Conservation (phyloP, 2,888 invertebrate species). For the Ephialtes manifestator region DNA sequence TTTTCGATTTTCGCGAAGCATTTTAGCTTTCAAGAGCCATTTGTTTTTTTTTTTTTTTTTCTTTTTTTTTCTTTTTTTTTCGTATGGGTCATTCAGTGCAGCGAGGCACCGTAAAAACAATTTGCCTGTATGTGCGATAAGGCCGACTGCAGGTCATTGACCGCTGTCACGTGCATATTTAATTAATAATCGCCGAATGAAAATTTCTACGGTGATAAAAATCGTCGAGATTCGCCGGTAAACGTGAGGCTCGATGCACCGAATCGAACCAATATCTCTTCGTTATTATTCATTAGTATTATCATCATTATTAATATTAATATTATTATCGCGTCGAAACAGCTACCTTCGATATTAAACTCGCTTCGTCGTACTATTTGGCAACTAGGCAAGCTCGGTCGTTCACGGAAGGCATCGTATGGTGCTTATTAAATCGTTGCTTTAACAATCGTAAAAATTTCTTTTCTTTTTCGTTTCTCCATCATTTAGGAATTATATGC, state of each 20-base stretch:
- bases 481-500: constrained; percentile 63
- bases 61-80: too few relatives aligned
- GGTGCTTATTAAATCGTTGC: constrained; percentile 85
- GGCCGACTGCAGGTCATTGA: constrained; percentile 63
- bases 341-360: constrained; percentile 74
- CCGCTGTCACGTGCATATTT: constrained; percentile 60
- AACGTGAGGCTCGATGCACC: constrained; percentile 51
- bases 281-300: background rate
- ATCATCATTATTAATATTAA: constrained; percentile 43
- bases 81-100: constrained; percentile 57
- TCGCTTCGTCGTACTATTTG: constrained; percentile 74
- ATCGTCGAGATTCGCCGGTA: constrained; percentile 35
- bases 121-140: constrained; percentile 65
- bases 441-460: constrained; percentile 84
- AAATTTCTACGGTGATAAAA: constrained; percentile 13
- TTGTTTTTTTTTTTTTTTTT: background rate
- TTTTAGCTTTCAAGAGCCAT: constrained; percentile 44
- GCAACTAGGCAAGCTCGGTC: constrained; percentile 85
- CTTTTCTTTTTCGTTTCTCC: constrained; percentile 43
- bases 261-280: constrained; percentile 54
- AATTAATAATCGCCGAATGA: constrained; percentile 30
- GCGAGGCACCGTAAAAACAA: constrained; percentile 57
- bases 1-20: constrained; percentile 66
- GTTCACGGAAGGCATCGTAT: constrained; percentile 86
- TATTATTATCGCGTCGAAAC: constrained; percentile 69